Base-by-base conservation (phyloP, 2,888 invertebrate species). In the Theretra japonica region DNA sequence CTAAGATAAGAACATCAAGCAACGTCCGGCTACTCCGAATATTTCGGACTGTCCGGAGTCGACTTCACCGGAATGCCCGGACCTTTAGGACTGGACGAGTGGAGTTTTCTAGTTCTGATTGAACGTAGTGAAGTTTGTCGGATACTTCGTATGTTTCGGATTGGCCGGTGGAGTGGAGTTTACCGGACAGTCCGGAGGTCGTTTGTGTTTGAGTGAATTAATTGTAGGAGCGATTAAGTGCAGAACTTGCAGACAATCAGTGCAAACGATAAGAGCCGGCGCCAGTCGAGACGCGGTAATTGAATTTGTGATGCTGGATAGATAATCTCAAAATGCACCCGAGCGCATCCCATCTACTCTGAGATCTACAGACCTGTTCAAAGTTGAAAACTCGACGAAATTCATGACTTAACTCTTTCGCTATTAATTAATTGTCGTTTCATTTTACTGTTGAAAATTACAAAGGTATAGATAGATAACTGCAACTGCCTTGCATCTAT, bases 301-400 rank as follows among this genome's bases (percentile, higher is more conserved):
- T 65, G 65, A 65, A 41, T 65, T 48, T 41, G 23, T 21, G 23
- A 65, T 48, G 65, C 4, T 23, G 33, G 30, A n/a, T 59, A 62
- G 21, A 41, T 41, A 41, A 41, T 41, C 41, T 41, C 41, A 41
- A 15, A 41, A 41, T 41, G 41, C 41, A 11, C 41, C 4, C 15
- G 41, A 41, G 41, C 41, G 11, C 15, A 11, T 2, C 41, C 41
- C 41, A 11, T 41, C 41, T 41, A 41, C 11, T 41, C 41, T 41
- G 41, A 41, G 41, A 41, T 41, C 41, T 41, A 11, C 41, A 15
- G 15, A 41, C 41, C 41, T 41, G 11, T 41, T 41, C 41, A 41
- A 11, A 41, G 41, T 41, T 41, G 41, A 15, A 41, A 15, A 11
- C 41, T 15, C 3, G 2, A 11, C 41, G 15, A 41, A 11, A 41